Evolutionary conservation across 2,888 invertebrate genomes (phyloP).

Genomic region (Neelides folsomi): DNA sequence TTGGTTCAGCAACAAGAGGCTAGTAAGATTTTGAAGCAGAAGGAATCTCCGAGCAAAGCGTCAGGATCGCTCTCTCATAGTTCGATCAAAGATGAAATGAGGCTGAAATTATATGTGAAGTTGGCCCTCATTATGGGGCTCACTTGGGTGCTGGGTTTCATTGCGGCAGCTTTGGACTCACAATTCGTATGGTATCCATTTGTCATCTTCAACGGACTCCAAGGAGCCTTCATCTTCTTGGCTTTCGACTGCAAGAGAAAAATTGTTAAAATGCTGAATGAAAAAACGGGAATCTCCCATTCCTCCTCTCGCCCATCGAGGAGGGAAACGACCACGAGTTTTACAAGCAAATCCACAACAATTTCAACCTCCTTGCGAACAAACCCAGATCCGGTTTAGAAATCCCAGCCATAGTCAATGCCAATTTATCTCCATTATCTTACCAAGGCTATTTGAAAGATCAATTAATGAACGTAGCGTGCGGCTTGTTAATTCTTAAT

Average conservation of each 20-base stretch:
- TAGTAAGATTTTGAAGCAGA: slow-evolving; percentile 10
- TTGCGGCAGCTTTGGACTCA: slow-evolving; percentile 36
- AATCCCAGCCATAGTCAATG: too few relatives aligned
- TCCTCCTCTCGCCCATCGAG: too few relatives aligned
- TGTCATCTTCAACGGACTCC: slow-evolving; percentile 40
- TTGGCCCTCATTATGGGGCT: slow-evolving; percentile 40
- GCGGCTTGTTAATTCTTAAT: too few relatives aligned
- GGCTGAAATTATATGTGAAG: slow-evolving; percentile 37
- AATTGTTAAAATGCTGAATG: slow-evolving; percentile 32
- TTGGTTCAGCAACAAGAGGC: slow-evolving; percentile 20
- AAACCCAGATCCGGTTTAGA: too few relatives aligned
- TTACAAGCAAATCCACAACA: too few relatives aligned
- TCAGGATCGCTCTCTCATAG: neutral
- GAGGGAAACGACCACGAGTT: too few relatives aligned
- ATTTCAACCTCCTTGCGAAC: too few relatives aligned
- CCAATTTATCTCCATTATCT: too few relatives aligned
- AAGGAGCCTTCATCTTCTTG: slow-evolving; percentile 40
- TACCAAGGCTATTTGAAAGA: too few relatives aligned
- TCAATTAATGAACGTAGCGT: too few relatives aligned
- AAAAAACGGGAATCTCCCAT: slow-evolving; percentile 10
- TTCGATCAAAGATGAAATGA: slow-evolving; percentile 16
- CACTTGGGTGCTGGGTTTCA: slow-evolving; percentile 40
- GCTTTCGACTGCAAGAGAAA: slow-evolving; percentile 36
- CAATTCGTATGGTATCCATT: slow-evolving; percentile 39
- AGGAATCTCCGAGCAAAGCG: neutral